Evolutionary conservation across 2,797 vertebrate genomes (phyloP).

Genomic region (Pseudomugil gertrudae): DNA sequence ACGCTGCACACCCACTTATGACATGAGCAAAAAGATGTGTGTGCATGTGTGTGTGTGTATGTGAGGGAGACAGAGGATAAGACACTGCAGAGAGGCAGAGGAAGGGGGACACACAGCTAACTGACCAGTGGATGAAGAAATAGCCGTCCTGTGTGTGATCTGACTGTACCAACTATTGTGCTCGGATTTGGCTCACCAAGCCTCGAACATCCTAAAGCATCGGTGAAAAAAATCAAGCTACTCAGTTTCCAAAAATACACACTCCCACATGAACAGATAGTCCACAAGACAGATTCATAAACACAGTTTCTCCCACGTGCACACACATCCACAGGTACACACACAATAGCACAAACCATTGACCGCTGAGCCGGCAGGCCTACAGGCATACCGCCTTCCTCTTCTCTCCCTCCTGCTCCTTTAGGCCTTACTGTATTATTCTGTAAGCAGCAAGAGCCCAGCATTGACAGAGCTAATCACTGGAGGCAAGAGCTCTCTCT

Average conservation of each 20-base stretch:
- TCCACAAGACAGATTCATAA: constrained; percentile 48
- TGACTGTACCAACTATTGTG: constrained; percentile 21
- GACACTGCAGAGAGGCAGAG: constrained; percentile 5
- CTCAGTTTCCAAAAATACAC: constrained; percentile 59
- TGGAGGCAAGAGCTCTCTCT: constrained; percentile 70
- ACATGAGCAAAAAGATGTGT: constrained; percentile 67
- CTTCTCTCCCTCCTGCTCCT: constrained; percentile 69
- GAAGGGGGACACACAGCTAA: constrained; percentile 18
- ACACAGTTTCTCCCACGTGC: constrained; percentile 28
- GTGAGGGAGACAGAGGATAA: constrained; percentile 25
- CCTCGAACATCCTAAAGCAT: constrained; percentile 36
- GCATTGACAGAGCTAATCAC: constrained; percentile 81
- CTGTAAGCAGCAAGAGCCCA: constrained; percentile 72
- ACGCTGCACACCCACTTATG: constrained; percentile 80
- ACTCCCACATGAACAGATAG: constrained; percentile 50
- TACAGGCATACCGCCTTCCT: constrained; percentile 64
- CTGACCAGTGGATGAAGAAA: constrained; percentile 53
- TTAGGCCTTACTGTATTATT: constrained; percentile 80
- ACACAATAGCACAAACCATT: constrained; percentile 55
- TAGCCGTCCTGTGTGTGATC: constrained; percentile 11
- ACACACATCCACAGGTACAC: constrained; percentile 20
- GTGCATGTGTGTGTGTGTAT: constrained; percentile 29
- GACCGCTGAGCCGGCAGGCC: constrained; percentile 58
- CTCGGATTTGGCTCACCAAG: constrained; percentile 20
- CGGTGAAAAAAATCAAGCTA: constrained; percentile 49